These are phyloP conservation scores for Sinodicranocentrus sp. DNA, from an alignment of 2,888 invertebrate species.

Conservation along the genomic window DNA sequence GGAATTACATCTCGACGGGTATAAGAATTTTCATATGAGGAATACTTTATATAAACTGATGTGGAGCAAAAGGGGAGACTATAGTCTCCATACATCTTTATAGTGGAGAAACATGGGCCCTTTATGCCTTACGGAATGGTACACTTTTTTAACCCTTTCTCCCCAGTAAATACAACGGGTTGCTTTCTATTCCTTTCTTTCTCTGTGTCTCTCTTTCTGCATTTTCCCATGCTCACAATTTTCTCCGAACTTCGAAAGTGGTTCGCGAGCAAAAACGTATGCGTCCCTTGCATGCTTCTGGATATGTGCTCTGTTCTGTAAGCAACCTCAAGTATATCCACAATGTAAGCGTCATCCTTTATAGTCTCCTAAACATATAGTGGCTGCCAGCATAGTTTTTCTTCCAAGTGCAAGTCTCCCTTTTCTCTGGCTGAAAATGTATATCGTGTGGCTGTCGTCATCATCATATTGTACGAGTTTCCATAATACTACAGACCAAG, in stretches of 20 bases:
- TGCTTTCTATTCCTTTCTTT: not conserved
- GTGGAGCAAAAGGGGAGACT: not conserved
- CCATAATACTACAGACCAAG: not conserved
- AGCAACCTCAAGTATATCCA: no score
- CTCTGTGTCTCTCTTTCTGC: conserved; percentile 2
- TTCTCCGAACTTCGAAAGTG: conserved; percentile 13
- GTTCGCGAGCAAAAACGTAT: conserved; percentile 8
- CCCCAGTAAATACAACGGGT: conserved; percentile 4
- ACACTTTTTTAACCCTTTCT: not conserved
- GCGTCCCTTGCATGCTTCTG: conserved; percentile 24
- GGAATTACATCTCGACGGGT: not conserved
- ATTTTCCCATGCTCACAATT: conserved; percentile 24
- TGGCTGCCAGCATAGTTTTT: not conserved
- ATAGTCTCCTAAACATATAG: no score
- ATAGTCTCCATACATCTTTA: not conserved
- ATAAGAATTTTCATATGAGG: conserved; percentile 1
- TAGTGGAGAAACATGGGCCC: conserved; percentile 18
- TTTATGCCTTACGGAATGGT: conserved; percentile 5
- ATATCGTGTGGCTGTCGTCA: conserved; percentile 30
- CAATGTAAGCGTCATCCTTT: no score
- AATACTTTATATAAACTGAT: no score
- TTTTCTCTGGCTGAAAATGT: conserved; percentile 13
- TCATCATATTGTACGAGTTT: conserved; percentile 21
- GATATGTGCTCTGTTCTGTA: not conserved
- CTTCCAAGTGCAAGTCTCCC: conserved; percentile 7